A percentile compares a stretch with the other conserved stretches of the same genome.
These are phyloP conservation scores for Rhinolophus sinicus DNA, from an alignment of 2,113 vertebrate genomes.

Conservation along the genomic window DNA sequence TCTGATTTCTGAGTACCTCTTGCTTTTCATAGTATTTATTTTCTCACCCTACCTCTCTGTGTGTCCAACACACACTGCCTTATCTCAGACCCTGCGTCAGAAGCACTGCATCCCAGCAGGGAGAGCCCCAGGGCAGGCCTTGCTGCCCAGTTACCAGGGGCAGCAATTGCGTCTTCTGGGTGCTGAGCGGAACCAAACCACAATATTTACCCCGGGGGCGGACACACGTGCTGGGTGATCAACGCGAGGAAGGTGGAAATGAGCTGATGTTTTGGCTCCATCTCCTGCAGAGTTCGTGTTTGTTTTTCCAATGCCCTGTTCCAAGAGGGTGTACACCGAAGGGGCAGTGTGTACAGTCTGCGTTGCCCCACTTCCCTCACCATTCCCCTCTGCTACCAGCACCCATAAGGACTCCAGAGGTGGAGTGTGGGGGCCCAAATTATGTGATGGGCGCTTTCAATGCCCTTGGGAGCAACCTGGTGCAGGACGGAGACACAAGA, in stretches of 20 bases:
- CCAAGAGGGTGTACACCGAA: not conserved
- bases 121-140: not conserved
- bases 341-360: not conserved
- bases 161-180: not conserved
- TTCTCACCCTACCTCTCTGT: not conserved
- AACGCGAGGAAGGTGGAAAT: not conserved
- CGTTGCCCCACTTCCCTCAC: not conserved
- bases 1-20: not conserved
- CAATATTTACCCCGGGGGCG: not conserved
- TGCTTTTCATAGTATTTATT: slow-evolving; percentile 46
- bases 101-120: slow-evolving; percentile 53
- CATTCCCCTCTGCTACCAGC: not conserved
- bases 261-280: not conserved
- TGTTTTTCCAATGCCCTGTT: slow-evolving; percentile 67
- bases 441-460: not conserved
- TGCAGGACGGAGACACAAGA: not conserved
- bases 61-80: slow-evolving; percentile 3
- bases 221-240: not conserved
- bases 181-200: slow-evolving; percentile 5
- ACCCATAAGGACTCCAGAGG: not conserved
- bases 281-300: slow-evolving; percentile 43
- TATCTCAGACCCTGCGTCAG: slow-evolving; percentile 67
- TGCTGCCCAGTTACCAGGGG: slow-evolving; percentile 34
- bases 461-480: not conserved
- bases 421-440: not conserved